Base-by-base conservation (phyloP, 2,888 invertebrate genomes). In the Drosophila mulleri region DNA sequence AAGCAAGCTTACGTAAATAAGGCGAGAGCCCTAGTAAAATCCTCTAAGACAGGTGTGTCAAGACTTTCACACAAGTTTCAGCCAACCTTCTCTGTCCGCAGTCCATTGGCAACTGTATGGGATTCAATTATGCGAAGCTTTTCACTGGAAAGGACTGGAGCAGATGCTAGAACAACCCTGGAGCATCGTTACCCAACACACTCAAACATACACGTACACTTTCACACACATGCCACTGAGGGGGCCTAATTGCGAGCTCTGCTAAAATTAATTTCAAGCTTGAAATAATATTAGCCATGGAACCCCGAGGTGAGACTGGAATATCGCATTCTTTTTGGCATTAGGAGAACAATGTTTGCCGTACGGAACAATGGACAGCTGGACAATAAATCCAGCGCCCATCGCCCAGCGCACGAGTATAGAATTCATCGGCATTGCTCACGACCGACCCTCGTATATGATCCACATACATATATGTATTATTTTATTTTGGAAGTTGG, bases 221-320 rank as follows among this genome's bases (percentile, higher is more conserved):
- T 41, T 37, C 52, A 35, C 57, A 14, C 60, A 70, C 37, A 56
- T 67, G 48, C 59, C 26, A 26, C 26, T 86, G 82, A 83, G 79
- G 65, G 69, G 71, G 70, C 70, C 83, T 90, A 88, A 90, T 88
- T 88, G 82, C 83, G 73, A 79, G 74, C 80, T 88, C 75, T 77
- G 83, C 82, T 76, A 78, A 90, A 89, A 86, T 88, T 86, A 88
- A 86, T 88, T 88, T 82, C 68, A 74, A 88, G 82, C 83, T 83
- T 77, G 72, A 75, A 75, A 80, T 88, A 84, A 82, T 84, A 78
- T 76, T 78, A 72, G 70, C 79, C 79, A 60, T 67, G 73, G 87
- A 87, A 73, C 60, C 47, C 58, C 59, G 42, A 32, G 48, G 47
- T 59, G 50, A n/a, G 66, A 53, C 32, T 35, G 59, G 62, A 23